A percentile compares a stretch with the other conserved stretches of the same genome.
Conservation (phyloP, 2,113 vertebrate genomes). For the Heterocephalus glaber region DNA sequence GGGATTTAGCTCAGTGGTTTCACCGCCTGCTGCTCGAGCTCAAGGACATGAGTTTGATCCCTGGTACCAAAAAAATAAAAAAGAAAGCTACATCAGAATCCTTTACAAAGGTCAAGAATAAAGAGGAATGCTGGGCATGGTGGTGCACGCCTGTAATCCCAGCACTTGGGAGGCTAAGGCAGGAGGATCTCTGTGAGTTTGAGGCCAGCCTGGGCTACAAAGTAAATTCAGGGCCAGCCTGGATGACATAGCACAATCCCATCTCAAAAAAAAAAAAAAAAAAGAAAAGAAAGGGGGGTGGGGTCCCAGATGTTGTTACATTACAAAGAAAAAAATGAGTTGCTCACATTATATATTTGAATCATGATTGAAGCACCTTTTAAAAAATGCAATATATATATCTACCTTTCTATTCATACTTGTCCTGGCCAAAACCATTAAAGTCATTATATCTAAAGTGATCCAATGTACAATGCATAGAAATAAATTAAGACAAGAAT, state of each 20-base stretch:
- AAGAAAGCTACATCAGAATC: not conserved
- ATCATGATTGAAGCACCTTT: not conserved
- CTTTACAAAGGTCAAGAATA: conserved; percentile 24
- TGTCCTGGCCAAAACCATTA: conserved; percentile 36
- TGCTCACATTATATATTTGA: not conserved
- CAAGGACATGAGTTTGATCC: too few species aligned
- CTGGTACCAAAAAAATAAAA: not conserved
- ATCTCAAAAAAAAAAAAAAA: too few species aligned
- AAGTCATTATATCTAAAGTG: conserved; percentile 29
- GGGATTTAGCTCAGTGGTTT: too few species aligned
- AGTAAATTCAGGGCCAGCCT: too few species aligned
- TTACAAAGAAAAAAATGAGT: not conserved
- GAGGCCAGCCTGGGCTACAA: too few species aligned
- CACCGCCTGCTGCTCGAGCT: too few species aligned
- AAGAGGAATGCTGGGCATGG: not conserved
- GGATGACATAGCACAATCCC: too few species aligned
- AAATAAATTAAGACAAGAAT: conserved; percentile 35
- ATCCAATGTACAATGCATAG: not conserved
- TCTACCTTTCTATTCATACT: not conserved
- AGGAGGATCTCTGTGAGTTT: too few species aligned
- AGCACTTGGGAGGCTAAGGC: too few species aligned
- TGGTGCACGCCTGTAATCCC: too few species aligned
- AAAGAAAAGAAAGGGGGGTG: too few species aligned
- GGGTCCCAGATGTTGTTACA: not conserved
- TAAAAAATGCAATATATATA: not conserved